Percentiles rank a stretch among this genome's conserved stretches.
phyloP scores from a whole-genome alignment of 2,797 vertebrate species.

The Gallirallus australis region DNA sequence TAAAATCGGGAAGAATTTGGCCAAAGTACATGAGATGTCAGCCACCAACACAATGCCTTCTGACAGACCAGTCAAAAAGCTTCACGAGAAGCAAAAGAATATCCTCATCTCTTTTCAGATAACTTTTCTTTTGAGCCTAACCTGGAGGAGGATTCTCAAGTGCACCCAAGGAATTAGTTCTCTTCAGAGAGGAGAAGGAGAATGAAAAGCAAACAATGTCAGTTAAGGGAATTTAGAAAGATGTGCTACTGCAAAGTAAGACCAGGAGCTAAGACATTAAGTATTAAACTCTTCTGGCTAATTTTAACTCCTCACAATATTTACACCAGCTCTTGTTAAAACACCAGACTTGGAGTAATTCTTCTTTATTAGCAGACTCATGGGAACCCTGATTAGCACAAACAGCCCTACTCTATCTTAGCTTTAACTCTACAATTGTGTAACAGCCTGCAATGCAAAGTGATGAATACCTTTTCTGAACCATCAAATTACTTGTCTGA shows the following conservation, averaged over 20 bases:
- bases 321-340: background rate
- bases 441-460: background rate
- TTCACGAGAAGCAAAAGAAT: rapidly evolving
- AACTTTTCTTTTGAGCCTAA: background rate
- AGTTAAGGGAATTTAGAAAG: background rate
- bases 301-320: background rate
- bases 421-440: background rate
- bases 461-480: background rate
- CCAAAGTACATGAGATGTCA: background rate
- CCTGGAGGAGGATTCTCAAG: background rate
- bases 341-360: background rate
- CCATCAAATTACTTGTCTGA: background rate
- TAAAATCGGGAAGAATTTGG: background rate
- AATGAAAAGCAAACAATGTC: background rate
- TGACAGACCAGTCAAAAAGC: background rate
- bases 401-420: background rate
- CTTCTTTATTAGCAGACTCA: background rate
- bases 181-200: background rate
- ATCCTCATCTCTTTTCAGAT: background rate
- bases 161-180: background rate
- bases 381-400: background rate
- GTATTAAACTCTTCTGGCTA: background rate
- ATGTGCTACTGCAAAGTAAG: background rate
- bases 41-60: background rate
- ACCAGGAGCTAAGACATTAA: background rate